Conservation (phyloP, 1,140 invertebrate species). For the Adelges cooleyi region DNA sequence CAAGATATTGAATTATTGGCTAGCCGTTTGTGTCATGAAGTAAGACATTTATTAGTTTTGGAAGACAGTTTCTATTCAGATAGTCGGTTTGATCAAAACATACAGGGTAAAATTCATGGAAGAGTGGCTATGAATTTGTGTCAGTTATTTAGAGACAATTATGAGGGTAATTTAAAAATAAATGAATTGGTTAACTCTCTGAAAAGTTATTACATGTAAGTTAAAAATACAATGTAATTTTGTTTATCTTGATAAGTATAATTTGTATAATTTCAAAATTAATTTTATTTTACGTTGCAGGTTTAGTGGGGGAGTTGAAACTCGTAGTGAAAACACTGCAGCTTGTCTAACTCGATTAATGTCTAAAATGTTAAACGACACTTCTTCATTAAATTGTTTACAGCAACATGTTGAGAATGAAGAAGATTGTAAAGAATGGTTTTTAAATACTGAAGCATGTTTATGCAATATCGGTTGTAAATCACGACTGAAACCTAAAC, state of each 20-base stretch:
- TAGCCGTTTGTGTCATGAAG: constrained; percentile 3
- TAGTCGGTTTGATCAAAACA: constrained; percentile 10
- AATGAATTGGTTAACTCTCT: background rate
- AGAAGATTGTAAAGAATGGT: constrained; percentile 10
- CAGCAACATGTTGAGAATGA: background rate
- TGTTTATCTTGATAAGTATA: too few relatives aligned
- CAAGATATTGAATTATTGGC: background rate
- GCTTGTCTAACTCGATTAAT: background rate
- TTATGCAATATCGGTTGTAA: background rate
- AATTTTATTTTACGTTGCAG: too few relatives aligned
- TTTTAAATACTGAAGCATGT: background rate
- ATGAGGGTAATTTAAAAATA: background rate
- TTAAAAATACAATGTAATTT: background rate
- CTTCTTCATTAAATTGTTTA: background rate
- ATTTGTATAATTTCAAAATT: too few relatives aligned
- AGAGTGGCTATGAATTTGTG: constrained; percentile 8
- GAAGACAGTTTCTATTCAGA: constrained; percentile 20
- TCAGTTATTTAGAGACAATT: background rate
- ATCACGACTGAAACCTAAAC: constrained; percentile 1
- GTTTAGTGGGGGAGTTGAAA: background rate
- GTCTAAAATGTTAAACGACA: background rate
- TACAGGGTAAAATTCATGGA: constrained; percentile 12
- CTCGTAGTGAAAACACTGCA: background rate
- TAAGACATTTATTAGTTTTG: constrained; percentile 14
- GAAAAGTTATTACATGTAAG: background rate